Percentiles rank a stretch among this genome's conserved stretches.
These are phyloP conservation scores for Chalcis sispes DNA, from an alignment of 2,888 invertebrate genomes.

Conservation along the genomic window DNA sequence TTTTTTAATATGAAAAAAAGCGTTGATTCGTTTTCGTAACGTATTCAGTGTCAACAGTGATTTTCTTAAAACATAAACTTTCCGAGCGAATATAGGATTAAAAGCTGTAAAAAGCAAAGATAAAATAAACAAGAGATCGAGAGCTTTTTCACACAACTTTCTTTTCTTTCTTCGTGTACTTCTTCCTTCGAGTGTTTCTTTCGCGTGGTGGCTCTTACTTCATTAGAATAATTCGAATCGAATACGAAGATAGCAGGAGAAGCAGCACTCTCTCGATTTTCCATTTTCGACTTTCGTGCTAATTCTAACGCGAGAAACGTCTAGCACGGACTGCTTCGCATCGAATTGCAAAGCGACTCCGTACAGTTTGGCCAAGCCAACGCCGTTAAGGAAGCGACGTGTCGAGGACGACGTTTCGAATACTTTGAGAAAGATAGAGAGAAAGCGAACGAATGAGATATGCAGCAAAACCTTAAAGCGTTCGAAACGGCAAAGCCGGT, in stretches of 20 bases:
- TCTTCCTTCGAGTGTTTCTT: too few relatives aligned
- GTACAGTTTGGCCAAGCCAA: slow-evolving; percentile 8
- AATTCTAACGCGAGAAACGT: slow-evolving; percentile 47
- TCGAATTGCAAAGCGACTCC: slow-evolving; percentile 58
- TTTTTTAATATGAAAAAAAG: too few relatives aligned
- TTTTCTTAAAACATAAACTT: too few relatives aligned
- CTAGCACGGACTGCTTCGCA: slow-evolving; percentile 32
- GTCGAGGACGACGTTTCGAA: background rate
- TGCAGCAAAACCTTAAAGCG: slow-evolving; percentile 34
- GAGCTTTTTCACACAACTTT: background rate
- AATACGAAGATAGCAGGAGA: slow-evolving; percentile 9
- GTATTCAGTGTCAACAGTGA: too few relatives aligned
- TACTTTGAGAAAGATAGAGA: background rate
- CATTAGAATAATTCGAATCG: slow-evolving; percentile 57
- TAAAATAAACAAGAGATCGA: too few relatives aligned
- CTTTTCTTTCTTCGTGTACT: background rate
- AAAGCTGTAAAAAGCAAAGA: too few relatives aligned
- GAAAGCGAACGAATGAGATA: too few relatives aligned
- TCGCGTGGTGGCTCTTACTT: background rate
- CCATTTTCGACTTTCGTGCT: slow-evolving; percentile 53
- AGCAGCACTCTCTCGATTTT: slow-evolving; percentile 45
- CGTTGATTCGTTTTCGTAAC: too few relatives aligned
- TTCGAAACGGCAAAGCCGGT: slow-evolving; percentile 39
- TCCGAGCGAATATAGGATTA: too few relatives aligned
- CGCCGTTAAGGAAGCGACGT: slow-evolving; percentile 47